Conservation (phyloP, 2,797 vertebrate species). For the Streptopelia turtur region DNA sequence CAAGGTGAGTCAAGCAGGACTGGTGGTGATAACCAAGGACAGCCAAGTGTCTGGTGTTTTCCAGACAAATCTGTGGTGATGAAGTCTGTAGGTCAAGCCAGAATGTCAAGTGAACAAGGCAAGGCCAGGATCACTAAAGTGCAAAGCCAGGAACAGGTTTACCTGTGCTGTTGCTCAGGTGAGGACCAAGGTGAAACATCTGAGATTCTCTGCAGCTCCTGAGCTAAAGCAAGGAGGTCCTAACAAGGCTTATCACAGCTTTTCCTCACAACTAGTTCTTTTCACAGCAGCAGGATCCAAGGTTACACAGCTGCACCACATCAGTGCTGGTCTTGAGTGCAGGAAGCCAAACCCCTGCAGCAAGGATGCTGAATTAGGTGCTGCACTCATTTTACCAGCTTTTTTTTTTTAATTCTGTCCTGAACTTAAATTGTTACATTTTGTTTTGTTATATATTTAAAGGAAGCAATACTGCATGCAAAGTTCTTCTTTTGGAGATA, state of each 20-base stretch:
- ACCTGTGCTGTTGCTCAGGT: neutral
- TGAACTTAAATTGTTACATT: neutral
- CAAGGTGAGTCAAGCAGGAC: neutral
- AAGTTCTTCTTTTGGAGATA: neutral
- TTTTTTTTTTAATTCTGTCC: neutral
- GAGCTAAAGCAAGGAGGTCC: neutral
- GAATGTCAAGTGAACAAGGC: neutral
- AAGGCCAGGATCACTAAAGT: neutral
- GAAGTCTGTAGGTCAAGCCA: neutral
- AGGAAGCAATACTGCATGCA: neutral
- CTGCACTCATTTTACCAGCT: accelerated
- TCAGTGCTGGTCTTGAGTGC: neutral
- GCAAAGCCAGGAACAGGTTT: too few relatives aligned
- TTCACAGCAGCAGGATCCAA: neutral
- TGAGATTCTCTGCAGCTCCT: neutral
- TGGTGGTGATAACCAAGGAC: neutral
- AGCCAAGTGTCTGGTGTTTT: neutral
- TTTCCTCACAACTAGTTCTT: neutral
- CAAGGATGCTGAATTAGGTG: neutral
- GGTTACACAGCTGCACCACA: neutral
- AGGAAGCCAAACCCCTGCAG: neutral
- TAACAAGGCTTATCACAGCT: neutral
- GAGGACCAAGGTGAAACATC: neutral
- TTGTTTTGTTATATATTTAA: neutral
- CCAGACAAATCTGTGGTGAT: neutral